Evolutionary conservation across 2,113 vertebrate species (phyloP).

Genomic region (Haliaeetus leucogaster): DNA sequence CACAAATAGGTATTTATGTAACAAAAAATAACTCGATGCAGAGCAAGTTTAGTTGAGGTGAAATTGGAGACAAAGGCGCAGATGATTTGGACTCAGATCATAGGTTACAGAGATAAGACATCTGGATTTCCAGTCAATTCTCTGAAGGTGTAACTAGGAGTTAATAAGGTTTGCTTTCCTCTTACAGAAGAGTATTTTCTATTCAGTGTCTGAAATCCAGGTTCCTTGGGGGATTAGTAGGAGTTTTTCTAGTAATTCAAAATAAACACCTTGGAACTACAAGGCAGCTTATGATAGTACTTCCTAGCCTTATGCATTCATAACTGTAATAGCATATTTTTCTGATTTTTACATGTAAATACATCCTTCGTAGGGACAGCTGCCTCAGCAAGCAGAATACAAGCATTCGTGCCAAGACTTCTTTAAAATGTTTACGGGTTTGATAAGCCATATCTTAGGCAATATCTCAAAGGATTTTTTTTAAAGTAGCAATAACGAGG

Average conservation of each 20-base stretch:
- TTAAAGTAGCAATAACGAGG: background rate
- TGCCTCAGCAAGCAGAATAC: background rate
- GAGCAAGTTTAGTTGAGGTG: background rate
- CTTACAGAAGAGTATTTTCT: background rate
- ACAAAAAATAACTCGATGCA: background rate
- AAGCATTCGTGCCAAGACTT: background rate
- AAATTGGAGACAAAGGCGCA: background rate
- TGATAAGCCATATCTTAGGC: background rate
- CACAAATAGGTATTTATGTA: background rate
- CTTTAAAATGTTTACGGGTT: background rate
- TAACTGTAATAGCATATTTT: background rate
- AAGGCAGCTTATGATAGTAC: background rate
- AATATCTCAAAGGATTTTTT: background rate
- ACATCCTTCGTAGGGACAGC: background rate
- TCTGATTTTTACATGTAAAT: background rate
- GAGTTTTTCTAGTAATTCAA: slow-evolving; percentile 1
- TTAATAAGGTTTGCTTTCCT: slow-evolving; percentile 16
- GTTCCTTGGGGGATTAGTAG: background rate
- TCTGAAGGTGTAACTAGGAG: background rate
- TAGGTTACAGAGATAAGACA: background rate
- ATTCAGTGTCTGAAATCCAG: background rate
- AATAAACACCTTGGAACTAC: background rate
- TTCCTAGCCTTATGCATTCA: background rate
- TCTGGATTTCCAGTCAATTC: background rate
- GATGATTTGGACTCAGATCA: background rate